Evolutionary conservation across 2,888 invertebrate species (phyloP).

Genomic region (Eupithecia insigniata): DNA sequence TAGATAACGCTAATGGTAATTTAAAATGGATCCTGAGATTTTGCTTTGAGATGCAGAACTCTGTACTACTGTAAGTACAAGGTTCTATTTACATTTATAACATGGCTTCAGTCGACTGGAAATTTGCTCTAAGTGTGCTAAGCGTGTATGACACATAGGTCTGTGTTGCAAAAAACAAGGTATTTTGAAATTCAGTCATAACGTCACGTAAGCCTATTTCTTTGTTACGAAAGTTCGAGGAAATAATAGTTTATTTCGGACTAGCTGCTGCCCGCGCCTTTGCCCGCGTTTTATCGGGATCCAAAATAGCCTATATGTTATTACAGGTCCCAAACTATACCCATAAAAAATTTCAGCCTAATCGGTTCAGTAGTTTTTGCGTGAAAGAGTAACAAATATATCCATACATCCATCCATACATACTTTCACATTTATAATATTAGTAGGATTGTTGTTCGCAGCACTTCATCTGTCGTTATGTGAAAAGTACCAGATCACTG

Average conservation of each 20-base stretch:
- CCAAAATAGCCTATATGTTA: no score
- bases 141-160: not conserved
- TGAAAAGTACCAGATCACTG: slow-evolving; percentile 2
- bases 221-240: not conserved
- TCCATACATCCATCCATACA: no score
- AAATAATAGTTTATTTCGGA: not conserved
- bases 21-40: slow-evolving; percentile 5
- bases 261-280: no score
- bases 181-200: no score
- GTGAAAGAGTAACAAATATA: no score
- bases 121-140: not conserved
- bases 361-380: no score
- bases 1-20: slow-evolving; percentile 24
- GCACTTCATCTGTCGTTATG: not conserved
- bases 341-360: no score
- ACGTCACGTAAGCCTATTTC: no score
- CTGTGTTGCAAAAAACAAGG: not conserved
- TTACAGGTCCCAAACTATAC: no score
- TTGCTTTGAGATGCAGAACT: slow-evolving; percentile 1
- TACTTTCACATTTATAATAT: not conserved
- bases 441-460: no score
- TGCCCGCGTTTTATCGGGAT: no score
- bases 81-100: not conserved
- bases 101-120: not conserved
- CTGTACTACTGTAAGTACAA: not conserved